Evolutionary conservation across 2,888 invertebrate species (phyloP).

Genomic region (Hirtodrosophila confusa): DNA sequence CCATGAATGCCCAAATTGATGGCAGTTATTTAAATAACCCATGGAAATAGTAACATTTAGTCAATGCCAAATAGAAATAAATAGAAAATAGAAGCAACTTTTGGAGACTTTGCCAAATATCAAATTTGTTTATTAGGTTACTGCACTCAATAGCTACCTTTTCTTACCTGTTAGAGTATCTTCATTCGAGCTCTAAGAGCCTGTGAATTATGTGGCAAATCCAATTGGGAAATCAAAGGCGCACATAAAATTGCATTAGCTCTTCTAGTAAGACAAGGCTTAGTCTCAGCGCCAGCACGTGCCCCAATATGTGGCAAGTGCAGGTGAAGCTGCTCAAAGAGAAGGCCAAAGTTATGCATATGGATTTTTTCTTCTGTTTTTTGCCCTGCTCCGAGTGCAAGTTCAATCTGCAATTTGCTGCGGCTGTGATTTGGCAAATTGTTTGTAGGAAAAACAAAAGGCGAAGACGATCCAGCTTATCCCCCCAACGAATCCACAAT

Average conservation of each 20-base stretch:
- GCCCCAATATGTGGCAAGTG: neutral
- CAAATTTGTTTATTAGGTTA: constrained; percentile 6
- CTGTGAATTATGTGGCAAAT: constrained; percentile 58
- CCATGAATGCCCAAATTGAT: constrained; percentile 25
- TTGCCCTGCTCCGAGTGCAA: constrained; percentile 23
- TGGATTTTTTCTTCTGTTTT: constrained; percentile 24
- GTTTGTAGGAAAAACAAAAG: constrained; percentile 67
- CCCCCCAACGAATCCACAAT: constrained; percentile 37
- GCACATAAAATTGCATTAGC: constrained; percentile 64
- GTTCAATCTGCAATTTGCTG: constrained; percentile 63
- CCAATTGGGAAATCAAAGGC: constrained; percentile 71
- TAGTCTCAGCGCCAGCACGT: too few species aligned
- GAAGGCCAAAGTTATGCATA: constrained; percentile 63
- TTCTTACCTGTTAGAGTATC: constrained; percentile 10
- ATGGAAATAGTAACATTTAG: neutral
- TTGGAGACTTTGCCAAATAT: too few species aligned
- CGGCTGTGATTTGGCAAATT: constrained; percentile 66
- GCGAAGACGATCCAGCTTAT: constrained; percentile 53
- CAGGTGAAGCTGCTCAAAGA: neutral
- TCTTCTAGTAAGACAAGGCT: neutral
- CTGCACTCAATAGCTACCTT: constrained; percentile 6
- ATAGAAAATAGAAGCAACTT: too few species aligned
- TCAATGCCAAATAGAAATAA: constrained; percentile 1
- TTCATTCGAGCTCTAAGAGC: constrained; percentile 30
- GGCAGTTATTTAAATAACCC: constrained; percentile 10